These are phyloP conservation scores for Pimpla rufipes DNA, from an alignment of 2,888 invertebrate genomes.

Conservation along the genomic window DNA sequence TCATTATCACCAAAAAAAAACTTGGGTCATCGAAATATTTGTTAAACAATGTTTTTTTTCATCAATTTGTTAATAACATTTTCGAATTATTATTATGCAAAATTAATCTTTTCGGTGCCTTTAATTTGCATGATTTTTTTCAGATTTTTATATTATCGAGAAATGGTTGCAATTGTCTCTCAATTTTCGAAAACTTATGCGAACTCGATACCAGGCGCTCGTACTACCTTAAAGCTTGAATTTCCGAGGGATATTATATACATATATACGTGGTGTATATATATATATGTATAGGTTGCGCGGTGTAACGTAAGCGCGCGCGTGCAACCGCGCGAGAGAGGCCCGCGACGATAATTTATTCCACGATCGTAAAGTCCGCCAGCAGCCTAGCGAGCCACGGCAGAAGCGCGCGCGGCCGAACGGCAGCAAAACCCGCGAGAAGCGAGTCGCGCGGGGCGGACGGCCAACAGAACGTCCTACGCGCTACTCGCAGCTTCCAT, in stretches of 20 bases:
- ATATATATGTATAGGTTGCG: constrained; percentile 9
- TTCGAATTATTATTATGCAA: no score
- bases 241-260: constrained; percentile 43
- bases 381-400: constrained; percentile 53
- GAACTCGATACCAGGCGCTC: no score
- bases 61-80: no score
- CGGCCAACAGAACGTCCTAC: constrained; percentile 53
- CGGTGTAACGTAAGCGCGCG: constrained; percentile 58
- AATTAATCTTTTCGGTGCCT: no score
- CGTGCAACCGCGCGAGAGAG: constrained; percentile 48
- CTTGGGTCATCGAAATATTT: no score
- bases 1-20: no score
- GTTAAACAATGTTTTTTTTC: no score
- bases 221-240: constrained; percentile 34
- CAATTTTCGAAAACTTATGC: no score
- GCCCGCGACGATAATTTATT: constrained; percentile 78
- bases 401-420: constrained; percentile 23
- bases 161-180: no score
- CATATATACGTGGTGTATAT: constrained; percentile 14
- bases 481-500: constrained; percentile 50
- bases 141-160: no score
- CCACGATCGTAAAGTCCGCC: constrained; percentile 77
- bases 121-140: no score
- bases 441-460: constrained; percentile 5
- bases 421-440: constrained; percentile 33